Percentiles rank a stretch among this genome's conserved stretches.
Evolutionary conservation across 1,140 invertebrate species (phyloP).

Genomic region (Euwallacea similis): DNA sequence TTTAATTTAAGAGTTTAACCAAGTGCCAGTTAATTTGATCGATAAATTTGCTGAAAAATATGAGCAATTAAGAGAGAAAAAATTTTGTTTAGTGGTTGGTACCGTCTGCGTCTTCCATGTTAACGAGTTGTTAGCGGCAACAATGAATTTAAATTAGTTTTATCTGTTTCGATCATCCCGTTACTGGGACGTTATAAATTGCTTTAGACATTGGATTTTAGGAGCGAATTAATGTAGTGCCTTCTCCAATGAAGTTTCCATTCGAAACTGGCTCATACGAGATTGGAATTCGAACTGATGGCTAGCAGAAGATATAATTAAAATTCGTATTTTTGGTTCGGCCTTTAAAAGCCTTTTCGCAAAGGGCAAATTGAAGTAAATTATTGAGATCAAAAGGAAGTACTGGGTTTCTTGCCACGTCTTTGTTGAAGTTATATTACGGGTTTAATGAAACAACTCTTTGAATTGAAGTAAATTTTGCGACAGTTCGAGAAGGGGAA

Average conservation of each 20-base stretch:
- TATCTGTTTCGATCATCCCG: constrained; percentile 8
- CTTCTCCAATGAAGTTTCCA: not conserved
- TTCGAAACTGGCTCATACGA: no score
- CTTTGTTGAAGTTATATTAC: no score
- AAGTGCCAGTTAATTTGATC: not conserved
- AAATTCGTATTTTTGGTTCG: no score
- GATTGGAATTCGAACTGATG: no score
- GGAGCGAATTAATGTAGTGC: not conserved
- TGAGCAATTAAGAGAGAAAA: not conserved
- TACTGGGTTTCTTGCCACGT: no score
- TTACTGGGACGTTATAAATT: constrained; percentile 8
- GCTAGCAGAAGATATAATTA: no score
- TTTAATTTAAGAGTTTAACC: no score
- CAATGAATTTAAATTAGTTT: constrained; percentile 18
- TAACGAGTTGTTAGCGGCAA: constrained; percentile 12
- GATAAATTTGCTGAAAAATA: not conserved
- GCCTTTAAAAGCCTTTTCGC: no score
- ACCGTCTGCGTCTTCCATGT: constrained; percentile 5
- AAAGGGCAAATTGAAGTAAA: no score
- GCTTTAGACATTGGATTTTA: not conserved
- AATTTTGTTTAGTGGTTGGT: not conserved
- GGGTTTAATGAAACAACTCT: no score
- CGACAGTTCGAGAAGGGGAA: not conserved
- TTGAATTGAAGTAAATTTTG: no score
- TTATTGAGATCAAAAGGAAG: no score